Conservation (phyloP, 2,888 invertebrate species). For the Nudaria mundana region DNA sequence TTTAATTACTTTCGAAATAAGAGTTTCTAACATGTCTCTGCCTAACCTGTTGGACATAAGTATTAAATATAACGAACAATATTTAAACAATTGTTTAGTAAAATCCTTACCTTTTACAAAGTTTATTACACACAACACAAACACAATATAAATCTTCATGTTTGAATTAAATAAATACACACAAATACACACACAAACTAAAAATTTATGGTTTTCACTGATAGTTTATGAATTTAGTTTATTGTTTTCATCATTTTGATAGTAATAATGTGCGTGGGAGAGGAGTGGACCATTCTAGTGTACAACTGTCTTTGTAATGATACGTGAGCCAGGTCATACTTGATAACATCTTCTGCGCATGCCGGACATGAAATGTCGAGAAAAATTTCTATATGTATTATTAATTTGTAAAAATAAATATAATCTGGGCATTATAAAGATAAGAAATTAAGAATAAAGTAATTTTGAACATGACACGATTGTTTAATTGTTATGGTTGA, state of each 20-base stretch:
- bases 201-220: constrained; percentile 2
- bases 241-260: constrained; percentile 4
- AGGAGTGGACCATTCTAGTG: constrained; percentile 19
- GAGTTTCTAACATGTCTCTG: too few relatives aligned
- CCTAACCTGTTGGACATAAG: too few relatives aligned
- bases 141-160: constrained; percentile 39
- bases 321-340: constrained; percentile 46
- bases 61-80: constrained; percentile 11
- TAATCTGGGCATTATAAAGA: too few relatives aligned
- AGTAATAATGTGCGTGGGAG: constrained; percentile 5
- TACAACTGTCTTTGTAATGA: constrained; percentile 39
- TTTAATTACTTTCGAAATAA: too few relatives aligned
- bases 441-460: not conserved
- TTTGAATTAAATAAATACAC: constrained; percentile 7
- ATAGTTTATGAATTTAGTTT: not conserved
- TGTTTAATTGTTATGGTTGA: too few relatives aligned
- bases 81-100: constrained; percentile 36
- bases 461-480: too few relatives aligned
- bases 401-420: constrained; percentile 4
- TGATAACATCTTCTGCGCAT: constrained; percentile 70
- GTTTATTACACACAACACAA: constrained; percentile 45
- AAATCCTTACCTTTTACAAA: constrained; percentile 45
- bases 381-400: too few relatives aligned
- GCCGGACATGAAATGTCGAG: constrained; percentile 27
- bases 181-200: constrained; percentile 12